Percentiles rank a stretch among this genome's conserved stretches.
These are phyloP conservation scores for Nycteola revayana DNA, from an alignment of 2,888 invertebrate species.

Conservation along the genomic window DNA sequence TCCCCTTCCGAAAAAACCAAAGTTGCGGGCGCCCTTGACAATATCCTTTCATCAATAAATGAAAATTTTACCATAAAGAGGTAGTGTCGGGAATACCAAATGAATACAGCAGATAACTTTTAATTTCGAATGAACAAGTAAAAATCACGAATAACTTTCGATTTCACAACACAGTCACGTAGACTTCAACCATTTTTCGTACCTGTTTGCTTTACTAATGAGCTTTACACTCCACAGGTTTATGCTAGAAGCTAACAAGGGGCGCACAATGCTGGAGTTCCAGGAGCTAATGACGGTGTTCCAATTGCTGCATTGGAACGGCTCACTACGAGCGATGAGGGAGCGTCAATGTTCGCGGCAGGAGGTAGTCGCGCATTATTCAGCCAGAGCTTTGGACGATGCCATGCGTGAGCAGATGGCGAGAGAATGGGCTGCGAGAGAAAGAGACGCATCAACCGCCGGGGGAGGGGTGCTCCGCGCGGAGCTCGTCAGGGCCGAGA, in stretches of 20 bases:
- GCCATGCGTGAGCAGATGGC: conserved; percentile 99
- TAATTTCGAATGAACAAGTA: too few relatives aligned
- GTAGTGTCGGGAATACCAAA: too few relatives aligned
- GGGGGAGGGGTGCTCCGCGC: conserved; percentile 85
- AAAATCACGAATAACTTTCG: too few relatives aligned
- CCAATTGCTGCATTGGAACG: conserved; percentile 97
- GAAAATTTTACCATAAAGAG: too few relatives aligned
- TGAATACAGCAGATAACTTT: too few relatives aligned
- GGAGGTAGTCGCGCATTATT: conserved; percentile 95
- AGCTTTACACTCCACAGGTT: conserved; percentile 68
- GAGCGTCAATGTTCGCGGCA: conserved; percentile 97
- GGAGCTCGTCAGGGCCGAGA: conserved; percentile 92
- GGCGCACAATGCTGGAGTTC: conserved; percentile 97
- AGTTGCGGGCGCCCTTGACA: too few relatives aligned
- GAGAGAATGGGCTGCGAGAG: conserved; percentile 94
- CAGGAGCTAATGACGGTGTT: conserved; percentile 99
- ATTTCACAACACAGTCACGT: too few relatives aligned
- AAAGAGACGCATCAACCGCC: conserved; percentile 54
- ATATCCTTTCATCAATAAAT: too few relatives aligned
- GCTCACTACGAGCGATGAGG: conserved; percentile 96
- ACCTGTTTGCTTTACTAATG: too few relatives aligned
- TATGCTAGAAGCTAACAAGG: conserved; percentile 91
- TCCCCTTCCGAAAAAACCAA: too few relatives aligned
- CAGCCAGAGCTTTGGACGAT: conserved; percentile 94
- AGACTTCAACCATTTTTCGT: too few relatives aligned